Base-by-base conservation (phyloP, 2,888 invertebrate species). In the Luperina nickerlii region DNA sequence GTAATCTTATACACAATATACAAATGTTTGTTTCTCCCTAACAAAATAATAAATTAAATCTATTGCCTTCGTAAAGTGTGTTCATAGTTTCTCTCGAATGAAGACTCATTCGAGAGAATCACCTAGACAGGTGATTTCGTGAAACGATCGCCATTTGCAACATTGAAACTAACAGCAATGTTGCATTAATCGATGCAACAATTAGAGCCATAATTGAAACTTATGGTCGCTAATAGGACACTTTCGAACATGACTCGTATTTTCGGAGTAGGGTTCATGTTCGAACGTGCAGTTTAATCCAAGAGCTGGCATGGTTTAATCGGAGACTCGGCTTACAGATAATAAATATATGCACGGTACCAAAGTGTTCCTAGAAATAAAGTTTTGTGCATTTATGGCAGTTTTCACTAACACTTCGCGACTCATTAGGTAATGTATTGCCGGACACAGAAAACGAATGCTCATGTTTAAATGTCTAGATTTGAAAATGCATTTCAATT, bases 191-290 rank as follows among this genome's bases (percentile, higher is more conserved):
- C 7, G 51, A 68, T 62, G 27, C 27, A 20, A 69, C 72, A 78
- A 51, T 69, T 51, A 76, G 57, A 62, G 11, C 42, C 45, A 42
- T 65, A 63, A 60, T 83, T 78, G 71, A 72, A 78, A 69, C 42
- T 78, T 15, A 32, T 38, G 57, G 65, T 57, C 63, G 15, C 54
- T 45, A 80, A 67, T 68, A 45, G 24, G 60, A 67, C 67, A 75
- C n/a, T 81, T 60, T 38, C 32, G 24, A 51, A 54, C 74, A 67
- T 45, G 18, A 75, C 62, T n/a, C 73, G 65, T 65, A 81, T 73
- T 65, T 81, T 65, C 54, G 54, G 15, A 38, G 65, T 54, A 15
- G 18, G 45, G 27, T 5, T 38, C 15, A 57, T 57, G 32, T 81
- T 48, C 38, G 20, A 60, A 32, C n/a, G n/a, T n/a, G 20, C 32